Conservation (phyloP, 2,113 vertebrate genomes). For the Polyodon spathula region DNA sequence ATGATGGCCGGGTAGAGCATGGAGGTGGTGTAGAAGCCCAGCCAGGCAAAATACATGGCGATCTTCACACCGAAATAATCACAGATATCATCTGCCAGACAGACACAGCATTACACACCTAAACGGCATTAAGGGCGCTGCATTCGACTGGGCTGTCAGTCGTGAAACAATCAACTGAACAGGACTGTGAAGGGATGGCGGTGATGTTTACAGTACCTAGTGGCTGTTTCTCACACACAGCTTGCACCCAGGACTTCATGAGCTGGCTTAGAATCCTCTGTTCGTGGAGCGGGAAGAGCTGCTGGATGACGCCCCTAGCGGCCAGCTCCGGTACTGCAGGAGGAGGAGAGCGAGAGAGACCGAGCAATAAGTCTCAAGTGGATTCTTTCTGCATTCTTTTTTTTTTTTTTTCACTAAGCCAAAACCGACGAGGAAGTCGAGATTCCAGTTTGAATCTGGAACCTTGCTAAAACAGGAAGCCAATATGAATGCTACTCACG, state of each 20-base stretch:
- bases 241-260: constrained; percentile 96
- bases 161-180: no score
- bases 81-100: constrained; percentile 78
- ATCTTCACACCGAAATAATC: constrained; percentile 97
- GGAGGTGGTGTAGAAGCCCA: constrained; percentile 94
- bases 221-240: constrained; percentile 86
- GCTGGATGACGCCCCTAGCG: constrained; percentile 84
- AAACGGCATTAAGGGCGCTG: no score
- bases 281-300: constrained; percentile 89
- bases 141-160: no score
- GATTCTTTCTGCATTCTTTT: no score
- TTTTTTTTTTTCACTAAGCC: no score
- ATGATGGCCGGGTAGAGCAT: constrained; percentile 93
- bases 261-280: constrained; percentile 86
- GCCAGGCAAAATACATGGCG: constrained; percentile 95
- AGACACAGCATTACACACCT: background rate
- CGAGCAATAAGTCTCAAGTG: background rate
- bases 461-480: background rate
- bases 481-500: constrained; percentile 57
- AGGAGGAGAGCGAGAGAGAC: background rate
- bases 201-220: no score
- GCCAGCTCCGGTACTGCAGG: constrained; percentile 78
- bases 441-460: no score
- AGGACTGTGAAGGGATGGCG: no score
- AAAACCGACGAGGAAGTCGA: no score